These are phyloP conservation scores for Drosophila sproati DNA, from an alignment of 1,140 invertebrate genomes.

Conservation along the genomic window DNA sequence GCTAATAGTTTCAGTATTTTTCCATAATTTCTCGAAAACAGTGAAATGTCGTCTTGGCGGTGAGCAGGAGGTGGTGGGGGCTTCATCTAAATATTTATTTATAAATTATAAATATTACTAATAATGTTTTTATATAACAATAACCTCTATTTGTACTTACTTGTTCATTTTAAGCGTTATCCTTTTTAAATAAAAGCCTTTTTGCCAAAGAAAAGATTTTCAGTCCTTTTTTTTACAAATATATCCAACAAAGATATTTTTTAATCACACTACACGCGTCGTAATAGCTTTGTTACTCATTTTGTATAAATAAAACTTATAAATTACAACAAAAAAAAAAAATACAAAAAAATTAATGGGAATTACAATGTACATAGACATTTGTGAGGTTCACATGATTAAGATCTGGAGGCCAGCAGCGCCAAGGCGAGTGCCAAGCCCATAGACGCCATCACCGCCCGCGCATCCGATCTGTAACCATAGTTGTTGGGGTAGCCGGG, in stretches of 20 bases:
- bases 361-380: neutral
- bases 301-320: conserved; percentile 68
- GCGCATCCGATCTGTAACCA: conserved; percentile 36
- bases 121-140: too few relatives aligned
- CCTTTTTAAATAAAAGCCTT: too few relatives aligned
- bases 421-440: conserved; percentile 21
- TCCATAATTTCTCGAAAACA: neutral
- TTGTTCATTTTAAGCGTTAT: too few relatives aligned
- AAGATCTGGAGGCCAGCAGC: conserved; percentile 36
- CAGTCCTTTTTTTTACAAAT: neutral
- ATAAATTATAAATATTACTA: too few relatives aligned
- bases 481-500: conserved; percentile 54
- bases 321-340: conserved; percentile 49
- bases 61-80: too few relatives aligned
- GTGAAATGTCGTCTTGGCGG: too few relatives aligned
- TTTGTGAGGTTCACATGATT: conserved; percentile 15
- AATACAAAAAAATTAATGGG: conserved; percentile 8
- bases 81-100: too few relatives aligned
- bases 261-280: conserved; percentile 47
- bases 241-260: conserved; percentile 37
- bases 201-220: too few relatives aligned
- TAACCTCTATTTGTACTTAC: too few relatives aligned
- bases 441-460: neutral
- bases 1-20: neutral
- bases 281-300: conserved; percentile 40